Percentiles rank a stretch among this genome's conserved stretches.
These are phyloP conservation scores for Poicephalus meyeri DNA, from an alignment of 2,113 vertebrate genomes.

Conservation along the genomic window DNA sequence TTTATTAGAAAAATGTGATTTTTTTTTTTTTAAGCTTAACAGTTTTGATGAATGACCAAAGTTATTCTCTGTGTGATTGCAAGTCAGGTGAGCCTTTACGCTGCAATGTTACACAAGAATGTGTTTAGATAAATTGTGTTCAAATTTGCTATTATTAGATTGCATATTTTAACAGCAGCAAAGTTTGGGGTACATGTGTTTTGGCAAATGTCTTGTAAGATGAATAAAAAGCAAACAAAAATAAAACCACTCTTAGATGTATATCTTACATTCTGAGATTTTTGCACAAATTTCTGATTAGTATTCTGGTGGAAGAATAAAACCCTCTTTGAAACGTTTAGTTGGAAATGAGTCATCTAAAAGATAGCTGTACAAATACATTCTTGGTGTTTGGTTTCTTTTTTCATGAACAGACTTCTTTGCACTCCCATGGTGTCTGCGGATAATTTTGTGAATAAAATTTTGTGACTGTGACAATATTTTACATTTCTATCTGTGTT, in stretches of 20 bases:
- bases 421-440: neutral
- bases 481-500: neutral
- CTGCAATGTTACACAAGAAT: neutral
- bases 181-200: neutral
- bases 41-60: neutral
- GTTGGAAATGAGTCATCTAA: neutral
- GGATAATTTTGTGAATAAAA: neutral
- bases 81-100: neutral
- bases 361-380: neutral
- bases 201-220: neutral
- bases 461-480: neutral
- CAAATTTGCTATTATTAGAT: neutral
- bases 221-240: neutral
- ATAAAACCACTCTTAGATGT: neutral
- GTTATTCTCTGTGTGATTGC: neutral
- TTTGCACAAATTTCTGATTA: neutral
- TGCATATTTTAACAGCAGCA: neutral
- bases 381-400: neutral
- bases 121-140: neutral
- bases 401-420: neutral
- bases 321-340: neutral
- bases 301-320: neutral
- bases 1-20: neutral
- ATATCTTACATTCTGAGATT: neutral
- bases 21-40: neutral